Evolutionary conservation across 2,888 invertebrate species (phyloP), one percentile per base, ranked within the genome.

Genomic region (Invenusta paracnida): DNA sequence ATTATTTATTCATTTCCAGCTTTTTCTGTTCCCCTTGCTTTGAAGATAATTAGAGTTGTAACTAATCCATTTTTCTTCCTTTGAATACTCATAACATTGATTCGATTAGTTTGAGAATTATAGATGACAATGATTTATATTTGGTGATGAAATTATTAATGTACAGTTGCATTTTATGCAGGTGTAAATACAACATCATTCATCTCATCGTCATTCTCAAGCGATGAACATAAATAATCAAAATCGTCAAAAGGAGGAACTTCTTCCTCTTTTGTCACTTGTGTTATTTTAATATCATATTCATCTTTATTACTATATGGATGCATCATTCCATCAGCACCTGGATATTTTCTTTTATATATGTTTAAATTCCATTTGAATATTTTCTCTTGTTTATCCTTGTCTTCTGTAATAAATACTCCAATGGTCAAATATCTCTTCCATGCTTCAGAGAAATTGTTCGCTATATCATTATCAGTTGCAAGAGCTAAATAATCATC

Each of bases 311-410:
- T 5, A n/a, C 2, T 2, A 84, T 84, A 84, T 2, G 84, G 84
- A 84, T 67, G n/a, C 84, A 84, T 84, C 1, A 84, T 23, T 30
- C 84, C 84, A 84, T 84, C 25, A 83, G 82, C 5, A 84, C 81
- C 84, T 66, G 84, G 48, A 11, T 1, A 11, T n/a, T 84, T 29
- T 67, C 17, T 31, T 84, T 84, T 84, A 84, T 84, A 30, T n/a
- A 67, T 2, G 29, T 84, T 84, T 83, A 84, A 17, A 66, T 66
- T 2, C 30, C n/a, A 27, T 84, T 29, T 28, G 27, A 84, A 84
- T 27, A 11, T 84, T 81, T 84, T 84, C 5, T 67, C 2, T 82
- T 82, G 82, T 29, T 5, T 5, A 27, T 29, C 23, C 17, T 82
- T 29, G 5, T 30, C 23, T 29, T 13, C 2, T 82, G 82, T 11